phyloP scores from a whole-genome alignment of 2,113 vertebrate species.

The Gyps fulvus region DNA sequence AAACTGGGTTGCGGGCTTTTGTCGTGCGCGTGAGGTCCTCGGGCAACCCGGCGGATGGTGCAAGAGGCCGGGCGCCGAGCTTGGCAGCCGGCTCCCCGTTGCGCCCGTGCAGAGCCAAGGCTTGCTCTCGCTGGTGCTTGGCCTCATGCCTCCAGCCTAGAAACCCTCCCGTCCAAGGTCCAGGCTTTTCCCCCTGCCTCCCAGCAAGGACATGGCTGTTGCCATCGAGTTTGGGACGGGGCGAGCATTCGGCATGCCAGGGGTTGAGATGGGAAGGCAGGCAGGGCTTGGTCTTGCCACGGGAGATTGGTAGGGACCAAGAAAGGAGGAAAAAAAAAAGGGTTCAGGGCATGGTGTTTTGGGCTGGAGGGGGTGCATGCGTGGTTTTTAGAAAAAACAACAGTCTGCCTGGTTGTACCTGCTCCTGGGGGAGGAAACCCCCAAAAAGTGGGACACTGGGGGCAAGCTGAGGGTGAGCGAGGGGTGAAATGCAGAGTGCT shows the following conservation, averaged over 20 bases:
- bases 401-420: rapidly evolving
- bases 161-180: neutral
- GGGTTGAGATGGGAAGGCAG: neutral
- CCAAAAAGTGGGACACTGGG: neutral
- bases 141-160: neutral
- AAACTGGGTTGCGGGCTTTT: neutral
- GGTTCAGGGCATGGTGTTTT: neutral
- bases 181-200: neutral
- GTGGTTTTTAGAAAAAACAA: neutral
- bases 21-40: rapidly evolving
- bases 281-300: neutral
- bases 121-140: neutral
- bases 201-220: neutral
- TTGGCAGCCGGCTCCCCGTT: neutral
- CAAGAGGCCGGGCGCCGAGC: neutral
- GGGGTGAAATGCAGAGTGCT: neutral
- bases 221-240: rapidly evolving
- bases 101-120: rapidly evolving
- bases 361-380: rapidly evolving
- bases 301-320: neutral
- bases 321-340: neutral
- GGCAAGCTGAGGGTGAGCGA: neutral
- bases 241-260: rapidly evolving
- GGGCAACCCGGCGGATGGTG: neutral
- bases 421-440: neutral